Evolutionary conservation across 2,888 invertebrate species (phyloP).

Genomic region (Sarcophaga subvicina): DNA sequence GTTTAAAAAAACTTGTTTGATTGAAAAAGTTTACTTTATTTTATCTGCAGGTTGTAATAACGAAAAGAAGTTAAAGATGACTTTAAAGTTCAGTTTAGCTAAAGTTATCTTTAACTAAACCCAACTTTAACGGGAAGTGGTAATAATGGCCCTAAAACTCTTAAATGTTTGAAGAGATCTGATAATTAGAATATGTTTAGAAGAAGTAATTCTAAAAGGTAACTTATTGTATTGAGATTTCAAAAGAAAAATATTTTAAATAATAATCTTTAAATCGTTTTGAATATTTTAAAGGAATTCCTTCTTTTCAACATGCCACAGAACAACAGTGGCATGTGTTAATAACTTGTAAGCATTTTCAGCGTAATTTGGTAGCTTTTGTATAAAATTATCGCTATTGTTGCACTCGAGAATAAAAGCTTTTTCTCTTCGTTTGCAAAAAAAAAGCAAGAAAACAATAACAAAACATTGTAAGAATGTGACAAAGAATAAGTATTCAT

Average conservation of each 20-base stretch:
- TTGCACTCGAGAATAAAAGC: not conserved
- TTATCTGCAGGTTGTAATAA: no score
- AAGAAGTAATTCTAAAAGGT: no score
- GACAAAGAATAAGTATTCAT: conserved; percentile 42
- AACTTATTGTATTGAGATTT: no score
- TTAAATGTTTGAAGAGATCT: no score
- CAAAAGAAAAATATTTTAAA: not conserved
- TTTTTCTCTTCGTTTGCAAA: not conserved
- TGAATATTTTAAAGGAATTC: not conserved
- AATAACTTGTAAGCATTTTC: conserved; percentile 31
- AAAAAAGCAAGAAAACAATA: not conserved
- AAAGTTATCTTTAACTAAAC: no score
- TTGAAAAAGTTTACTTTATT: no score
- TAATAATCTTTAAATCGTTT: not conserved
- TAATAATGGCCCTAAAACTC: no score
- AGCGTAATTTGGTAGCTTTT: conserved; percentile 57
- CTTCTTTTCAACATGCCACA: not conserved
- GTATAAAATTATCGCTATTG: not conserved
- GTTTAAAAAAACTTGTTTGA: no score
- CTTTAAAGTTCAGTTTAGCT: no score
- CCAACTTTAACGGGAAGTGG: no score
- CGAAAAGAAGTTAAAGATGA: no score
- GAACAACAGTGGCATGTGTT: not conserved
- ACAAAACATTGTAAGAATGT: conserved; percentile 17
- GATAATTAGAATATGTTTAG: no score